Conservation (phyloP, 2,113 vertebrate species). For the Euleptes europaea region DNA sequence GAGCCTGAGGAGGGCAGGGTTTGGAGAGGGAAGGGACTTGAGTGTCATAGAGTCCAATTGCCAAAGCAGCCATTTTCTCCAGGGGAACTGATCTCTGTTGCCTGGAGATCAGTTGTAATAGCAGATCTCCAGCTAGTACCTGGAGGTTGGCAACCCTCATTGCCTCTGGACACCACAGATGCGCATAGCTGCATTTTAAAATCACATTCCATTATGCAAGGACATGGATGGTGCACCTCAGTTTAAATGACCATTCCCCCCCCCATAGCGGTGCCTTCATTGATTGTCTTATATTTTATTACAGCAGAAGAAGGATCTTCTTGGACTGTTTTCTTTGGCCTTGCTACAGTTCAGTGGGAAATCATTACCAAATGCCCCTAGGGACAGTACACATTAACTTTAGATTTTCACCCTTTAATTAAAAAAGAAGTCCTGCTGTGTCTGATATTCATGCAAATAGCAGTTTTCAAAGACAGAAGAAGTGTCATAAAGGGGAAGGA, state of each 20-base stretch:
- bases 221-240: slow-evolving; percentile 7
- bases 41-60: too few relatives aligned
- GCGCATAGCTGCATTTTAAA: neutral
- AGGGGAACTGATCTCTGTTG: too few relatives aligned
- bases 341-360: slow-evolving; percentile 18
- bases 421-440: neutral
- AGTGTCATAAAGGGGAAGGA: neutral
- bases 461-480: neutral
- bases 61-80: too few relatives aligned
- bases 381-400: neutral
- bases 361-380: neutral
- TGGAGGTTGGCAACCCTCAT: too few relatives aligned
- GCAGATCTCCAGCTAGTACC: too few relatives aligned
- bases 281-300: slow-evolving; percentile 44
- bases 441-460: neutral
- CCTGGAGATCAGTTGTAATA: too few relatives aligned
- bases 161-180: neutral
- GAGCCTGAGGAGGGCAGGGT: too few relatives aligned
- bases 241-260: slow-evolving; percentile 30
- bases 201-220: neutral
- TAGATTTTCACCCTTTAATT: neutral
- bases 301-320: slow-evolving; percentile 12
- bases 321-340: slow-evolving; percentile 1
- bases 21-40: too few relatives aligned
- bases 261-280: slow-evolving; percentile 15